Base-by-base conservation (phyloP, 2,888 invertebrate species). In the Phlogophora meticulosa region DNA sequence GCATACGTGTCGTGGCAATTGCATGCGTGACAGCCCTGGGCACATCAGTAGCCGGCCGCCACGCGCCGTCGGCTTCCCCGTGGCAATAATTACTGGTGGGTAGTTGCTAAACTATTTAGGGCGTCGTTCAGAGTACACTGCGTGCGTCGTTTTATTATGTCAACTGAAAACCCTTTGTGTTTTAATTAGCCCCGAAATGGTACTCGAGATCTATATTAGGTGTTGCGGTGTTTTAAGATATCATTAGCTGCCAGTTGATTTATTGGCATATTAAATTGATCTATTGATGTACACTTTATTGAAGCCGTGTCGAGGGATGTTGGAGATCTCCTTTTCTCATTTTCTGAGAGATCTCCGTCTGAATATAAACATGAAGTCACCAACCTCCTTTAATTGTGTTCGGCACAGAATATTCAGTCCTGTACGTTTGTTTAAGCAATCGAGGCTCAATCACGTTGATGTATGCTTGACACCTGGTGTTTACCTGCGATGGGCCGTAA, bases 61-160 rank as follows among this genome's bases (percentile, higher is more conserved):
- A 81, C 78, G 78, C 72, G 78, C 79, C 67, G 83, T 81, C 84
- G 75, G 82, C 75, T 82, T 85, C 83, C 86, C 85, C 70, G 80
- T 85, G 84, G 82, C 85, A 88, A 91, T 92, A 89, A 92, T 91
- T 90, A 90, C 90, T 85, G 83, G 81, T 88, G 73, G 82, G 84
- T 80, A 77, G 82, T 84, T 82, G 87, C 88, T 88, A 86, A 91
- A 91, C 92, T 93, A 92, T 93, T 92, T 92, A 91, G 90, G 88
- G 91, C 90, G 87, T 82, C 85, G 86, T 86, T 79, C 85, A 80
- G 78, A 80, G 81, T 82, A 83, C 61, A 62, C 82, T 78, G 82
- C 87, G 81, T 75, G 76, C 76, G 77, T 80, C 76, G 89, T 92
- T 90, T 92, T 92, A 90, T 92, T 91, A 84, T 89, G 89, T 88